Conservation (phyloP, 1,140 invertebrate genomes). For the Palaemon carinicauda region DNA sequence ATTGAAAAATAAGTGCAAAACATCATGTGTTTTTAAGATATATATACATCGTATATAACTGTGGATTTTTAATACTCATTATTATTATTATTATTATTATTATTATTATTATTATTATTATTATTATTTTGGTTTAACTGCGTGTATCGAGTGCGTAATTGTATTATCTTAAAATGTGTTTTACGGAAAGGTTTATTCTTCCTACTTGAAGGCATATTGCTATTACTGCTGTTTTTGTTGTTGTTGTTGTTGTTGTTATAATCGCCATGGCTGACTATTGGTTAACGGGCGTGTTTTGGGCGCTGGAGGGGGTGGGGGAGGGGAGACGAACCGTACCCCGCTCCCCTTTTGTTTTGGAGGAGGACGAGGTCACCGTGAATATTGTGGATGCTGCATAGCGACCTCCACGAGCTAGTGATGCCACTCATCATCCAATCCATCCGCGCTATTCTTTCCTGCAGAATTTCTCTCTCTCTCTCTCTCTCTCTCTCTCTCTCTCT, state of each 20-base stretch:
- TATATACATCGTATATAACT: no score
- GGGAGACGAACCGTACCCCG: no score
- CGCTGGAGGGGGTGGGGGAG: no score
- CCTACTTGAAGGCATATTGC: background rate
- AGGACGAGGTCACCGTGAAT: no score
- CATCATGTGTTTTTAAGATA: no score
- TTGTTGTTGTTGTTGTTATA: background rate
- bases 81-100: no score
- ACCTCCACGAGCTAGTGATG: background rate
- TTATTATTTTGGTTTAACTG: background rate
- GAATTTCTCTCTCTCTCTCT: background rate
- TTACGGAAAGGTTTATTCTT: background rate
- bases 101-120: no score
- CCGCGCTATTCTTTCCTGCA: background rate
- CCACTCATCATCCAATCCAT: background rate
- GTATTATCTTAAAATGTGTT: no score
- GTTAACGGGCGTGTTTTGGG: background rate
- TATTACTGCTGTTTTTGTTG: background rate
- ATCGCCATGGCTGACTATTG: background rate
- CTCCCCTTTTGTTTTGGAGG: no score
- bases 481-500: background rate
- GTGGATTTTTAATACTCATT: background rate
- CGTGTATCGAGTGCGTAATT: no score
- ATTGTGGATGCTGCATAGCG: background rate
- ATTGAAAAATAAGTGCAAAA: no score